Conservation (phyloP, 1,140 invertebrate genomes). For the Euglossa dilemma region DNA sequence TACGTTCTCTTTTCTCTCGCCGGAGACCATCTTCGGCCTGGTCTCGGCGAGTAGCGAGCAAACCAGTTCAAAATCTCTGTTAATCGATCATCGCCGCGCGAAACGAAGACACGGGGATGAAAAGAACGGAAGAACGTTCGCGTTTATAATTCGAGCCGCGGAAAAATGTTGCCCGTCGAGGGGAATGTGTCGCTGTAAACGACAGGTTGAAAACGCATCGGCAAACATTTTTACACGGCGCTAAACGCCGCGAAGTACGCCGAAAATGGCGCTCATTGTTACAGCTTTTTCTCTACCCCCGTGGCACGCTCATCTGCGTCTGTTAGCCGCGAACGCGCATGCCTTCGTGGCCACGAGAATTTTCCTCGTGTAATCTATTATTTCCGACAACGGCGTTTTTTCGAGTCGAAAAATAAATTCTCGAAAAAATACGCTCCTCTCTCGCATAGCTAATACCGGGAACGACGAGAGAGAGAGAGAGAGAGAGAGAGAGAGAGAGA, state of each 20-base stretch:
- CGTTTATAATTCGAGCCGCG: conserved; percentile 27
- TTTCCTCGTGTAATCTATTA: conserved; percentile 20
- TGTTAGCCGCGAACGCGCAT: conserved; percentile 7
- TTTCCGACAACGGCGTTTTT: not conserved
- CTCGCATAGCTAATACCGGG: no score
- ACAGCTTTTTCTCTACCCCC: conserved; percentile 4
- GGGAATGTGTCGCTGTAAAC: conserved; percentile 54
- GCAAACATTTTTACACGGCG: conserved; percentile 62
- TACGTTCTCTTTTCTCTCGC: not conserved
- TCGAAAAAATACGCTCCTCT: not conserved
- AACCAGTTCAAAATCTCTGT: no score
- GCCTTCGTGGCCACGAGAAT: conserved; percentile 19
- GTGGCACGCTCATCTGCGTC: conserved; percentile 15
- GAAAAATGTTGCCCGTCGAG: conserved; percentile 37
- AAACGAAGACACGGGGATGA: not conserved
- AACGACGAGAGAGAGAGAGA: no score
- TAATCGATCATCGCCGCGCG: conserved; percentile 10
- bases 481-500: no score
- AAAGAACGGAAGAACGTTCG: conserved; percentile 39
- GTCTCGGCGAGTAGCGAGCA: no score
- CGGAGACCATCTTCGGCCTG: no score
- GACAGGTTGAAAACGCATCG: conserved; percentile 62
- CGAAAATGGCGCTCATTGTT: conserved; percentile 56
- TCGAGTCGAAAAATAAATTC: conserved; percentile 7
- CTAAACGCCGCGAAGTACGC: conserved; percentile 40